Base-by-base conservation (phyloP, 2,113 vertebrate genomes). In the Dascyllus trimaculatus region DNA sequence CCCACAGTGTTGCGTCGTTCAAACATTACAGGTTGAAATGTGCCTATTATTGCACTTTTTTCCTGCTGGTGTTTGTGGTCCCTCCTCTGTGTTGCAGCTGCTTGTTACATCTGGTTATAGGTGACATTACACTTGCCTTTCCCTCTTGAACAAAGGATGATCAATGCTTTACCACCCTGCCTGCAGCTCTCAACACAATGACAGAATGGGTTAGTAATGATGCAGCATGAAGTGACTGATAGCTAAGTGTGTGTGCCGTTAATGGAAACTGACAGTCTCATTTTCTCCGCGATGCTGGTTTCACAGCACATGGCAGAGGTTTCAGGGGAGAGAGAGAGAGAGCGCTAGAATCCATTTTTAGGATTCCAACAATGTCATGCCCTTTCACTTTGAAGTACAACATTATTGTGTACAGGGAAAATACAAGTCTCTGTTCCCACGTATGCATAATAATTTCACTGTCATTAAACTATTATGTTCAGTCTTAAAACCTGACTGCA, bases 201-300 rank as follows among this genome's bases (percentile, higher is more conserved):
- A 84, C 92, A 89, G 60, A 67, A 26, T 90, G 58, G 25, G 78
- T 92, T 89, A 89, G 88, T 81, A 81, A 84, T 87, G 80, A 91
- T 85, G 90, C 71, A 65, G 83, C 46, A 71, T 86, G 89, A 91
- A 75, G 87, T 84, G 87, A 88, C 88, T 88, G 90, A 91, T 87
- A 86, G 81, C 86, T 19, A 62, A 79, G 70, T 72, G 75, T 71
- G 60, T 75, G 71, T 77, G 63, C 18, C 18, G 3, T 76, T 87
- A 89, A 87, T 78, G 72, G 78, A 79, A 87, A 88, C 81, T 91
- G 88, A 89, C 89, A 91, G 79, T 75, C 71, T 86, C 51, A 57
- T 88, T 92, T 81, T 88, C 72, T 75, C 80, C 35, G 69, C 29
- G 11, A 79, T 59, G 66, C 2, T 82, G 72, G 64, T 81, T 86